Conservation (phyloP, 2,113 vertebrate species). For the Enhydra lutris region DNA sequence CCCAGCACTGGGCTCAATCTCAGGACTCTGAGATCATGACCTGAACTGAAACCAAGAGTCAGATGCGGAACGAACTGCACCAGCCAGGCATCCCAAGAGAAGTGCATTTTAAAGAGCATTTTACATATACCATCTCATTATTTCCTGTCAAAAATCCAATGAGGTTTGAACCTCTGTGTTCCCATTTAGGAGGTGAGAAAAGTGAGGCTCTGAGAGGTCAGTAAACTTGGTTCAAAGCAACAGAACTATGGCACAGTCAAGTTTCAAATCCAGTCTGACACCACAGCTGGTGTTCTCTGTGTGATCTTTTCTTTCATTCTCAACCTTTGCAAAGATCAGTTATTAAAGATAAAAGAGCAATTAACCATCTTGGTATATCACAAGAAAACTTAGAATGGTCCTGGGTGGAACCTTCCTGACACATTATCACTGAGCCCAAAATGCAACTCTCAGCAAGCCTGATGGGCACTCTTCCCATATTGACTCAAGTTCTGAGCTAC, state of each 20-base stretch:
- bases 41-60: neutral
- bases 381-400: neutral
- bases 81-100: neutral
- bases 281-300: neutral
- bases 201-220: neutral
- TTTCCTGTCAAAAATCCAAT: neutral
- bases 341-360: neutral
- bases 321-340: neutral
- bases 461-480: neutral
- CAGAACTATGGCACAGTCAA: neutral
- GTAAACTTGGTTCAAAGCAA: neutral
- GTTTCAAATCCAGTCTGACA: neutral
- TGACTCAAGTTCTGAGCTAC: neutral
- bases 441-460: neutral
- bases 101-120: neutral
- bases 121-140: neutral
- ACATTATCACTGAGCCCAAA: neutral
- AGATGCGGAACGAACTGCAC: neutral
- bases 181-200: neutral
- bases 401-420: neutral
- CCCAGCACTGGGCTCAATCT: neutral
- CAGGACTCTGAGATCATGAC: neutral
- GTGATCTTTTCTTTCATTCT: conserved; percentile 22
- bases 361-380: neutral
- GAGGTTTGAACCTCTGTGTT: neutral